Conservation (phyloP, 2,797 vertebrate species). For the Galago senegalensis region DNA sequence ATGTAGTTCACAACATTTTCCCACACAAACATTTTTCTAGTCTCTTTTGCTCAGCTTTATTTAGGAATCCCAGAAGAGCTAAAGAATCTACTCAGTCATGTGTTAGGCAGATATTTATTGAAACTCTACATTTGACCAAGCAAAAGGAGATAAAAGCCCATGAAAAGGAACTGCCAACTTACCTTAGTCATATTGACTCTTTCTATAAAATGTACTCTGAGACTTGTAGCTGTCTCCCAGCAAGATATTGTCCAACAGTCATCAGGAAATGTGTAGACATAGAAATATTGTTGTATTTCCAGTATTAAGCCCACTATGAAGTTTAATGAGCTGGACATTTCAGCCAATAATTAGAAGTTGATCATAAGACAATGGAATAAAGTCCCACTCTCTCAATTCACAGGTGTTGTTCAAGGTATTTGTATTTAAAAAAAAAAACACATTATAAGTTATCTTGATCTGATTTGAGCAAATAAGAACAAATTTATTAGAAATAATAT, state of each 20-base stretch:
- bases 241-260: not conserved
- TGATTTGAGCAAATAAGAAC: not conserved
- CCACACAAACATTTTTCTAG: not conserved
- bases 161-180: not conserved
- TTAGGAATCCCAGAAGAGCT: slow-evolving; percentile 26
- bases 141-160: not conserved
- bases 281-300: slow-evolving; percentile 7
- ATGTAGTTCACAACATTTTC: slow-evolving; percentile 50
- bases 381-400: not conserved
- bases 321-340: not conserved
- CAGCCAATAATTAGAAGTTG: not conserved
- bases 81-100: not conserved
- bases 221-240: not conserved
- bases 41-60: slow-evolving; percentile 54
- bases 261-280: not conserved
- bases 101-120: slow-evolving; percentile 41
- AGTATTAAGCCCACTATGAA: not conserved
- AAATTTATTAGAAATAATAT: not conserved
- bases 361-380: not conserved
- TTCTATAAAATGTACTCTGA: not conserved
- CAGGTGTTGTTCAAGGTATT: not conserved
- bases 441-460: not conserved
- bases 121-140: slow-evolving; percentile 20
- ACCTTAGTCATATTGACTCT: not conserved
- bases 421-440: not conserved